Conservation (phyloP, 2,888 invertebrate genomes). For the Spilosoma lubricipeda region DNA sequence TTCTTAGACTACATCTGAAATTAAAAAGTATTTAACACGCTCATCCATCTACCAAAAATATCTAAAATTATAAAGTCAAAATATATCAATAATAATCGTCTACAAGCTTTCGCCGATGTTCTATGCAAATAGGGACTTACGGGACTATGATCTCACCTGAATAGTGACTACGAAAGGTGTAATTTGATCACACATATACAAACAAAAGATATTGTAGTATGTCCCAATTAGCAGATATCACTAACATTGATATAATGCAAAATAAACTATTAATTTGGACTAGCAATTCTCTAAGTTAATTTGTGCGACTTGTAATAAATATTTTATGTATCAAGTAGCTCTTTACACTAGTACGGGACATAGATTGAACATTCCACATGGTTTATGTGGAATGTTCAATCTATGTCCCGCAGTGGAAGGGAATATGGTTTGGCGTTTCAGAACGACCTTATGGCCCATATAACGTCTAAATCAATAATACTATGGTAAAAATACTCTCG, state of each 20-base stretch:
- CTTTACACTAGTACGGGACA: too few relatives aligned
- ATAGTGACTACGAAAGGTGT: not conserved
- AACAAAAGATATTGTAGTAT: too few relatives aligned
- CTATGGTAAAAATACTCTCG: not conserved
- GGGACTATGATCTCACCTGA: not conserved
- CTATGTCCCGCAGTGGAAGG: too few relatives aligned
- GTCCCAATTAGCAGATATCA: not conserved
- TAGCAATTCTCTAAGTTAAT: not conserved
- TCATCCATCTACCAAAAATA: too few relatives aligned
- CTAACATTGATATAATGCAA: not conserved
- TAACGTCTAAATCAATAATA: not conserved
- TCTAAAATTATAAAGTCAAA: too few relatives aligned
- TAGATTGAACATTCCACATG: too few relatives aligned
- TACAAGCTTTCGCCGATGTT: not conserved
- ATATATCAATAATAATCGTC: too few relatives aligned
- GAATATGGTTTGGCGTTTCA: too few relatives aligned
- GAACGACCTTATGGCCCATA: not conserved
- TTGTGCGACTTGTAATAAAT: not conserved
- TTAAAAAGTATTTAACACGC: too few relatives aligned
- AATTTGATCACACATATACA: too few relatives aligned
- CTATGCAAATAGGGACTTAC: not conserved
- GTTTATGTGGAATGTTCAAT: too few relatives aligned
- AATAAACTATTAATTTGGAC: not conserved
- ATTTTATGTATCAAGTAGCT: not conserved
- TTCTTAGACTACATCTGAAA: too few relatives aligned